phyloP scores from a whole-genome alignment of 2,797 vertebrate genomes.

The Gymnocypris eckloni region DNA sequence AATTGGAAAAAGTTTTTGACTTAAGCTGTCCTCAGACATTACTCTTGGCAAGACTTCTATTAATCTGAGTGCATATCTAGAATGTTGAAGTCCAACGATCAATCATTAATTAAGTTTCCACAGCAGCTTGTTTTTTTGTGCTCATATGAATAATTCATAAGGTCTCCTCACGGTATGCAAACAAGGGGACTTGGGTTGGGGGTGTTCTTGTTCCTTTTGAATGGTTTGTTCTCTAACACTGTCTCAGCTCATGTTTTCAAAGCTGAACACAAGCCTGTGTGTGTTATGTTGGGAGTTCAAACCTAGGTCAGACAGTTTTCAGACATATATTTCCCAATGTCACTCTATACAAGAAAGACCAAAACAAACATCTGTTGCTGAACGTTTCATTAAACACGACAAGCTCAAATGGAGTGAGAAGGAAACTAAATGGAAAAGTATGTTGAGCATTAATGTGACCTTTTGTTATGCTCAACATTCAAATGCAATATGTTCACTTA shows the following conservation, averaged over 20 bases:
- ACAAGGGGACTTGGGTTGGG: neutral
- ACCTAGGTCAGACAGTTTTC: neutral
- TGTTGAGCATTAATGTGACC: no score
- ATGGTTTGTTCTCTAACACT: neutral
- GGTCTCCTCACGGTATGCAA: neutral
- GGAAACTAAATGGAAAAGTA: neutral
- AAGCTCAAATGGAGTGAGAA: constrained; percentile 15
- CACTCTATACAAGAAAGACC: neutral
- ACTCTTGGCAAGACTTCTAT: neutral
- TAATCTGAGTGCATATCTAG: neutral
- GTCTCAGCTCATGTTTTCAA: constrained; percentile 1
- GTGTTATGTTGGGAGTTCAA: neutral
- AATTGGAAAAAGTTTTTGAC: neutral
- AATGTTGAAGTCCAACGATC: neutral
- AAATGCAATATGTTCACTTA: neutral
- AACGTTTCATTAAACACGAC: constrained; percentile 18
- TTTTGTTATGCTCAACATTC: neutral
- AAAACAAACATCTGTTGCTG: neutral
- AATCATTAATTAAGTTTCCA: constrained; percentile 11
- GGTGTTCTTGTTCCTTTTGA: neutral
- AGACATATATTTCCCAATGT: neutral
- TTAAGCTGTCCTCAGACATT: neutral
- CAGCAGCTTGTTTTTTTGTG: neutral
- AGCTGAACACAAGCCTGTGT: neutral
- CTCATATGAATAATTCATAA: neutral